Evolutionary conservation across 2,113 vertebrate genomes (phyloP).

Genomic region (Oncorhynchus mykiss): DNA sequence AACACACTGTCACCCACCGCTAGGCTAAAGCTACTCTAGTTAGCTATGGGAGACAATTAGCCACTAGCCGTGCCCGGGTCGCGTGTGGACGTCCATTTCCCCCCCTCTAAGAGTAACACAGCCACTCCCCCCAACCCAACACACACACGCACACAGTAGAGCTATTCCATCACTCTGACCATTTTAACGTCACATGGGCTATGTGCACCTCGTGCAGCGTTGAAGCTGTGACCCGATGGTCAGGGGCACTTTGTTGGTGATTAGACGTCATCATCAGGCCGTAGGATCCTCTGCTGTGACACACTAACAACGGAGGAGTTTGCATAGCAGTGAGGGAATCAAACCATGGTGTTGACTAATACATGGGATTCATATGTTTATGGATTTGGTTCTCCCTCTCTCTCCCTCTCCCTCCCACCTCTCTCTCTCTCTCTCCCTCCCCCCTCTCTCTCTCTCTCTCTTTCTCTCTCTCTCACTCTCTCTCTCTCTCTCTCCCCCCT

Average conservation of each 20-base stretch:
- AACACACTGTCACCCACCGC: neutral
- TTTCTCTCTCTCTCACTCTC: no score
- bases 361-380: neutral
- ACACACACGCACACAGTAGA: neutral
- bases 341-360: neutral
- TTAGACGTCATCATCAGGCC: neutral
- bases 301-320: neutral
- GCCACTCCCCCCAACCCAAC: neutral
- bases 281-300: no score
- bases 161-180: neutral
- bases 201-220: neutral
- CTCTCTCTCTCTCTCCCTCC: no score
- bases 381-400: neutral
- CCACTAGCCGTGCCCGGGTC: neutral
- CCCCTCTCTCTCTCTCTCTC: no score
- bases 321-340: neutral
- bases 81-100: slow-evolving; percentile 10
- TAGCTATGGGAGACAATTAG: slow-evolving; percentile 29
- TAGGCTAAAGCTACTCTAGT: slow-evolving; percentile 13
- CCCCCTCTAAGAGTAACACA: slow-evolving; percentile 15
- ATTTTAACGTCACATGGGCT: neutral
- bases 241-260: neutral
- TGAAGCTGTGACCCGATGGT: neutral
- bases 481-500: no score
- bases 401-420: no score